A percentile compares a stretch with the other conserved stretches of the same genome.
These are phyloP conservation scores for Lasiurus cinereus DNA, from an alignment of 2,113 vertebrate species.

Conservation along the genomic window DNA sequence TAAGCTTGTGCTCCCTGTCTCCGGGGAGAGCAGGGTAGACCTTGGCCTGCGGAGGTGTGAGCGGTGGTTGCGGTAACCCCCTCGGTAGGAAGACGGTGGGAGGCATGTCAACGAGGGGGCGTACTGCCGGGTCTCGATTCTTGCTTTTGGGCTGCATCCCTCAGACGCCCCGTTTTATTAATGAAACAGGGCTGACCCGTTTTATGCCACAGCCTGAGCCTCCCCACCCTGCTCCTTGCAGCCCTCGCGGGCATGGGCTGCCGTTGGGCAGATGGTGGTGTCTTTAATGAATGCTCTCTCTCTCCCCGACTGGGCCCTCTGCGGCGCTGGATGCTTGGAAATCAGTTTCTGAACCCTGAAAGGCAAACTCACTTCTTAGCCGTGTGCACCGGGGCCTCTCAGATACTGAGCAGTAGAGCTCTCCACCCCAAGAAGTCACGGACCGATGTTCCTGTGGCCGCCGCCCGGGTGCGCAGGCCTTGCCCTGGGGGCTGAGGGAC, in stretches of 20 bases:
- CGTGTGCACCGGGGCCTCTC: background rate
- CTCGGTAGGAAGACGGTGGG: background rate
- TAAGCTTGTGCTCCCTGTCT: conserved; percentile 64
- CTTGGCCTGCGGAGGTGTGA: background rate
- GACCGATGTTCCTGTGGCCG: background rate
- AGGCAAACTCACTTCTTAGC: background rate
- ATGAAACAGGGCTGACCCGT: background rate
- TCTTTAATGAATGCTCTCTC: background rate
- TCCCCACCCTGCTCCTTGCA: too few relatives aligned
- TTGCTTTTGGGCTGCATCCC: background rate
- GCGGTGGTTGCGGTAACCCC: background rate
- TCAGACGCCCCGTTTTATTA: background rate
- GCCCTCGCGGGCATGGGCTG: background rate
- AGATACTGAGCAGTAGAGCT: background rate
- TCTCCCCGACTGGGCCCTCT: background rate
- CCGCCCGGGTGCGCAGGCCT: background rate
- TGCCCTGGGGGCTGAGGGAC: background rate
- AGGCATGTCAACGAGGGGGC: background rate
- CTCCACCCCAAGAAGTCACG: background rate
- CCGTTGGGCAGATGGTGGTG: background rate
- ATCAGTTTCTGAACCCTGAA: background rate
- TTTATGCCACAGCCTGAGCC: background rate
- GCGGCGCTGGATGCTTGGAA: background rate
- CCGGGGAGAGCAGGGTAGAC: background rate
- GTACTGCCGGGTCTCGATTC: background rate